Evolutionary conservation across 2,888 invertebrate genomes (phyloP).

Genomic region (Ptilodon capucinus): DNA sequence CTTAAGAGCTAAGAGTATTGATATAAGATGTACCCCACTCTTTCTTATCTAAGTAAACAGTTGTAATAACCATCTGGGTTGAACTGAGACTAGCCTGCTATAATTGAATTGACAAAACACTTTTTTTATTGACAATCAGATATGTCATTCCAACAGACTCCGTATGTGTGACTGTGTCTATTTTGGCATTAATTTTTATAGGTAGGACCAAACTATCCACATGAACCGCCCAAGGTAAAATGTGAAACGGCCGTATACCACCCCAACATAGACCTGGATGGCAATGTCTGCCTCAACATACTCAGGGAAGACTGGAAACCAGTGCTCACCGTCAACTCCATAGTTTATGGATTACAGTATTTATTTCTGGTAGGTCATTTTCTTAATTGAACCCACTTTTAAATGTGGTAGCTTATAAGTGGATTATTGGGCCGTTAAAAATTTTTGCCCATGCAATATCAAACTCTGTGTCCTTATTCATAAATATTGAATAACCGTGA

Average conservation of each 20-base stretch:
- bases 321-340: conserved; percentile 97
- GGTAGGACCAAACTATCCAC: conserved; percentile 98
- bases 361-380: conserved; percentile 90
- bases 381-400: not conserved
- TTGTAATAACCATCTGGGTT: no score
- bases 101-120: no score
- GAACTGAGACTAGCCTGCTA: no score
- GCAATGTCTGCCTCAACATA: conserved; percentile 98
- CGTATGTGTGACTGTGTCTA: not conserved
- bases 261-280: conserved; percentile 98
- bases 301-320: conserved; percentile 99
- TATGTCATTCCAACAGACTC: no score
- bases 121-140: no score
- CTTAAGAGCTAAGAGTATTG: no score
- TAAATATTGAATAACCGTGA: no score
- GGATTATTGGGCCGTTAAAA: no score
- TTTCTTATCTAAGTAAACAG: no score
- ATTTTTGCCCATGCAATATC: no score
- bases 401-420: not conserved
- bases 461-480: no score
- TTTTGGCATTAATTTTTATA: conserved; percentile 33
- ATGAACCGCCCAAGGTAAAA: conserved; percentile 99
- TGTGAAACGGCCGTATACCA: conserved; percentile 99
- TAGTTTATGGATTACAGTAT: conserved; percentile 98
- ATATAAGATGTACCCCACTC: no score